Evolutionary conservation across 2,888 invertebrate species (phyloP).

Genomic region (Xiphydria camelus): DNA sequence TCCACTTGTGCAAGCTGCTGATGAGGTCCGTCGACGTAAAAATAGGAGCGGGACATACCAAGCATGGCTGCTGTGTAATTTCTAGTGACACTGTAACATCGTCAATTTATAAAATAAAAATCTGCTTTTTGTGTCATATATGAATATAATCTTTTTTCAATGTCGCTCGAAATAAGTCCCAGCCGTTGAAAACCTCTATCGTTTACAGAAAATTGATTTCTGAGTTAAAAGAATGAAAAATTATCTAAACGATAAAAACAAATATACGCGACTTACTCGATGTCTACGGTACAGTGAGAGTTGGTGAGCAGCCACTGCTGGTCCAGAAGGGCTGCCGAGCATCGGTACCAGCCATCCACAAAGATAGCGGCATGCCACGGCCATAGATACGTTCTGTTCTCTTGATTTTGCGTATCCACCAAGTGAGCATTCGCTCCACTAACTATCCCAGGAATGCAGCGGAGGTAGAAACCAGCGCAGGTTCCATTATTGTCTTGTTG

Average conservation of each 20-base stretch:
- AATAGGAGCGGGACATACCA: constrained; percentile 68
- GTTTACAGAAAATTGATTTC: too few relatives aligned
- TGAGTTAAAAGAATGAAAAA: neutral
- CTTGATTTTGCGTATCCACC: constrained; percentile 20
- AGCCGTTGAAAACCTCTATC: too few relatives aligned
- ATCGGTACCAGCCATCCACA: constrained; percentile 70
- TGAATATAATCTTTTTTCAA: too few relatives aligned
- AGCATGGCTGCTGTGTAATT: constrained; percentile 68
- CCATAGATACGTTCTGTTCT: constrained; percentile 57
- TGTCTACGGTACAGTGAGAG: constrained; percentile 57
- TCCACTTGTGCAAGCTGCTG: constrained; percentile 72
- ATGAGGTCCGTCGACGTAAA: constrained; percentile 66
- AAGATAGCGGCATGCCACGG: constrained; percentile 78
- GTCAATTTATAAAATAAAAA: too few relatives aligned
- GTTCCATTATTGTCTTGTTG: constrained; percentile 13
- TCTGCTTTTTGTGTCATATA: too few relatives aligned
- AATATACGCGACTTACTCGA: constrained; percentile 58
- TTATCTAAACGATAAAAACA: neutral
- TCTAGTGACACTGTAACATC: constrained; percentile 59
- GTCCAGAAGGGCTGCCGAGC: constrained; percentile 71
- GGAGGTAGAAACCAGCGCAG: constrained; percentile 38
- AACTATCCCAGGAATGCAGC: constrained; percentile 37
- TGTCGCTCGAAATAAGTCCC: too few relatives aligned
- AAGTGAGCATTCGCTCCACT: constrained; percentile 18
- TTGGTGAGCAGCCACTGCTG: constrained; percentile 68